Evolutionary conservation across 2,888 invertebrate species (phyloP), one percentile per base, ranked within the genome.

Genomic region (Periphyllus acericola): DNA sequence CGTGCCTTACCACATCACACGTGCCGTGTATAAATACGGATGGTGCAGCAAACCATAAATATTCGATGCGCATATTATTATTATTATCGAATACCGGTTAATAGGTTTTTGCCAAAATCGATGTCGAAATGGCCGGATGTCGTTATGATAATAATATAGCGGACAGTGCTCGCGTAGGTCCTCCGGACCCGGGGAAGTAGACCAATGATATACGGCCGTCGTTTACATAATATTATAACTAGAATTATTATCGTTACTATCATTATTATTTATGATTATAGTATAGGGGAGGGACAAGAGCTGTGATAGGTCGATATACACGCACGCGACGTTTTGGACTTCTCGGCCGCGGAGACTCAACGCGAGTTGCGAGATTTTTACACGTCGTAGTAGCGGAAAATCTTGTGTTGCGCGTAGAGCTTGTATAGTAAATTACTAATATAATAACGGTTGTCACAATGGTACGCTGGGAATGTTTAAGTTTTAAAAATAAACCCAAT

Each of bases 51-150:
- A n/a, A 66, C 29, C 32, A 46, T 36, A 66, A 6, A 75, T 83
- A 29, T 60, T 21, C 60, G 11, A 36, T 19, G 32, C 32, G 17
- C 71, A 25, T 36, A 74, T 36, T 81, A 72, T 55, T 29, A 76
- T 75, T 52, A 52, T 3, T 46, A 76, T 74, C 86, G 25, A 87
- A 87, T n/a, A 46, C 60, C 34, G 66, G 87, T 80, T 81, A 87
- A 87, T 87, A 74, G 74, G 74, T 40, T 87, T 46, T 11, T 19
- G 60, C n/a, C 55, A 46, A 87, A 87, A 87, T 87, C 87, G 87
- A 81, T 87, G 34, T 66, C 55, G n/a, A 34, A 75, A 81, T 29
- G 75, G 60, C 66, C 81, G 80, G 66, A 87, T 40, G 74, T 81
- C 87, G 80, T 81, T 74, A 75, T 66, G 80, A 34, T 66, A 84